These are phyloP conservation scores for Bergia puertoricense DNA, from an alignment of 92 coral and sea anemone genomes.

Conservation along the genomic window DNA sequence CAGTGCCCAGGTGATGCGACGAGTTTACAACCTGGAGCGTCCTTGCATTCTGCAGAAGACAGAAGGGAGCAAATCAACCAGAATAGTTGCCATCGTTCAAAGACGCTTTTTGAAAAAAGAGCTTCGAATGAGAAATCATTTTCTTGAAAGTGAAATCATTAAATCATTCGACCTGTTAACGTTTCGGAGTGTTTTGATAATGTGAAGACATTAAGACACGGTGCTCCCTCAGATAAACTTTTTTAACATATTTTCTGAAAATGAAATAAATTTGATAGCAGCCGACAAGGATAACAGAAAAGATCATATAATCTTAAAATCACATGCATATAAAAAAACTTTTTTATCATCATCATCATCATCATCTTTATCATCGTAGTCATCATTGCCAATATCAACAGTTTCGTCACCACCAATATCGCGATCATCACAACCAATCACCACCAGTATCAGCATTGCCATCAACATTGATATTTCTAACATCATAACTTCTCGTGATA, in stretches of 20 bases:
- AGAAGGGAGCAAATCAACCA: background rate
- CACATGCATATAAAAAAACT: no score
- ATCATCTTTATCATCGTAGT: background rate
- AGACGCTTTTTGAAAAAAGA: no score
- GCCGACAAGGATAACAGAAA: no score
- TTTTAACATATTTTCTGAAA: no score
- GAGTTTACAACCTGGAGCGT: constrained; percentile 13
- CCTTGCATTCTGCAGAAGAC: constrained; percentile 26
- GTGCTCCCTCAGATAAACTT: no score
- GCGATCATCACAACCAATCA: background rate
- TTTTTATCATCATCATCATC: background rate
- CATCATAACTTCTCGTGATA: background rate
- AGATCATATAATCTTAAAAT: no score
- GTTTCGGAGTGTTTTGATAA: background rate
- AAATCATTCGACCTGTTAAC: background rate
- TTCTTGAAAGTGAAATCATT: no score
- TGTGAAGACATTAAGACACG: background rate
- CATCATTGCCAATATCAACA: background rate
- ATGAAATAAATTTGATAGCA: no score
- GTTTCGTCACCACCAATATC: no score
- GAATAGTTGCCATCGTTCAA: background rate
- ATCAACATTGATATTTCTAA: background rate
- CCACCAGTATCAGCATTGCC: background rate
- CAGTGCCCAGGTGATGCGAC: constrained; percentile 26
- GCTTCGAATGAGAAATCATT: background rate